Percentiles rank a stretch among this genome's conserved stretches.
Conservation (phyloP, 2,113 vertebrate genomes). For the Quiscalus mexicanus region DNA sequence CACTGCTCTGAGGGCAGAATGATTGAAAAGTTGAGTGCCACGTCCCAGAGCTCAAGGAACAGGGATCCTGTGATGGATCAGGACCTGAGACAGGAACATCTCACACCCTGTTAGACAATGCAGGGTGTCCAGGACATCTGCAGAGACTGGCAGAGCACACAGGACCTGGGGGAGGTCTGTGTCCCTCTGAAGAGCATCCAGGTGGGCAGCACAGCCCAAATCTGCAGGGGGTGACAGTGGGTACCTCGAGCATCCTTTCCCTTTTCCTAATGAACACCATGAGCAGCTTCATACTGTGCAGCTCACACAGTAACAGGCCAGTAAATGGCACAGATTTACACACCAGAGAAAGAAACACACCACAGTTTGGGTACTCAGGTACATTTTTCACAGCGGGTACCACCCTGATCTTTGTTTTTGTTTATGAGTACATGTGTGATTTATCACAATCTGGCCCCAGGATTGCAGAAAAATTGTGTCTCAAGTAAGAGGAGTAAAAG, state of each 20-base stretch:
- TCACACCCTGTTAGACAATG: neutral
- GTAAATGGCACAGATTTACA: neutral
- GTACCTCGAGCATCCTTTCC: fast-evolving
- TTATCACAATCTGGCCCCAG: neutral
- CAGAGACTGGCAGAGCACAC: neutral
- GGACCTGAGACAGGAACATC: neutral
- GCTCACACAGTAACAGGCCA: fast-evolving
- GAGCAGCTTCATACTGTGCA: neutral
- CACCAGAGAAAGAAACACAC: neutral
- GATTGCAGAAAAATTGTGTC: neutral
- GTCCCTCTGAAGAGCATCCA: neutral
- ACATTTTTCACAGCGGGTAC: neutral
- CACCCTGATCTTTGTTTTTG: neutral
- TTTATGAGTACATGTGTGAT: neutral
- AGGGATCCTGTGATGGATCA: neutral
- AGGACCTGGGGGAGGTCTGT: fast-evolving
- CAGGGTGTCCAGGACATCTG: neutral
- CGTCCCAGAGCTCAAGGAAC: neutral
- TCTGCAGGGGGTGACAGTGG: neutral
- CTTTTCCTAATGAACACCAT: neutral
- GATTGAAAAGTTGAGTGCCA: neutral
- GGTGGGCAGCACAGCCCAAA: neutral
- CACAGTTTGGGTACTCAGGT: fast-evolving
- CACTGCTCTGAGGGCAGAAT: neutral
- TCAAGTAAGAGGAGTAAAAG: neutral